Base-by-base conservation (phyloP, 2,797 vertebrate species). In the Argyrosomus regius region DNA sequence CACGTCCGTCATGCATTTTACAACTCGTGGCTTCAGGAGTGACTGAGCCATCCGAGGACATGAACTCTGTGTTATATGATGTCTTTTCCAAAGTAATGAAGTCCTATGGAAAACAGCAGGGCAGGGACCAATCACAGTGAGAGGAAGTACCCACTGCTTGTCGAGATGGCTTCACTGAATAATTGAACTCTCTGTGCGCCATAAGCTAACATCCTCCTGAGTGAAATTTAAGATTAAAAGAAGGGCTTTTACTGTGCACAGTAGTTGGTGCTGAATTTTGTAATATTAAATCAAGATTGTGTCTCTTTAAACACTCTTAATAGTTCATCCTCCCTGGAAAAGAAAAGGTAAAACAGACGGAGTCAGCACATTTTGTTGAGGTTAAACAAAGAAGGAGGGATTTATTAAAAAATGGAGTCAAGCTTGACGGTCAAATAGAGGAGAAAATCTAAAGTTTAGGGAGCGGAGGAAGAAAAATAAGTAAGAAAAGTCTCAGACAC, bases 161-260 rank as follows among this genome's bases (percentile, higher is more conserved):
- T 66, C 53, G 61, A 45, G 66, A 79, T 77, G 81, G 70, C 68
- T 84, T 52, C 39, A 10, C 76, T 86, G 77, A 89, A 88, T 90
- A 82, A 88, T 86, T 77, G 46, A 86, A 72, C 53, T 63, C 48
- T 59, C 28, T 24, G 31, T 86, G 73, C 58, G 67, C 65, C 63
- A 43, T 79, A 80, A 75, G 35, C 72, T 66, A 46, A 80, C 78
- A 41, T 84, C 73, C 72, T 87, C 84, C 75, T 0, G 41, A 67
- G 77, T 75, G 60, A 76, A 86, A 76, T 50, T 56, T 43, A 61
- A 83, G 65, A 86, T 81, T 73, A 69, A 86, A 50, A 62, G 45
- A 62, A 62, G 62, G 22, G 6, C 45, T 84, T 86, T 76, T 56
- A 61, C 66, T 20, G 2, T 17, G 63, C 61, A 56, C 81, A 67